Base-by-base conservation (phyloP, 2,113 vertebrate genomes). In the Burhinus bistriatus region DNA sequence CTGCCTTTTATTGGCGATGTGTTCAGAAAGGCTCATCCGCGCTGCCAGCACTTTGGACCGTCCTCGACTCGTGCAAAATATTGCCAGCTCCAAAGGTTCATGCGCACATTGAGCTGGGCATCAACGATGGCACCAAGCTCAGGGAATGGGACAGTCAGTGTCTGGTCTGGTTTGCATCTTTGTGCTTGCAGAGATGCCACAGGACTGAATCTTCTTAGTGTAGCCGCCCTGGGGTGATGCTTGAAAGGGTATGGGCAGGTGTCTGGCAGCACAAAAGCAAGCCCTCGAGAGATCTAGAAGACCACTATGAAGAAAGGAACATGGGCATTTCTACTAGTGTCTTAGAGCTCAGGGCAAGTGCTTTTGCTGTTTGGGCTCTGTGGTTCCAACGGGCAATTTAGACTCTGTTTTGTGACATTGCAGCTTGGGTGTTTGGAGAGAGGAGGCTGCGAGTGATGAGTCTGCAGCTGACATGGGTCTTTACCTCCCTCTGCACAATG, bases 161-260 rank as follows among this genome's bases (percentile, higher is more conserved):
- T 14, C 66, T 68, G 47, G 17, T 44, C 45, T 73, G 59, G 3
- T 76, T 78, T 84, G 34, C n/a, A 64, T 2, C 38, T 61, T 32
- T 30, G n/a, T 66, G 52, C 52, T 47, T 38, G 45, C 54, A 36
- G 42, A 0, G 2, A 8, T 55, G n/a, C 11, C 34, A 22, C 1
- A 1, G 49, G 34, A 70, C 20, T 17, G 5, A 61, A n/a, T 5
- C 23, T 55, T 55, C 75, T 32, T 36, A 10, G 44, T 8, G 42
- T 11, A 40, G 70, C n/a, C 44, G 38, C 26, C 54, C 45, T 20
- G 20, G 36, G 26, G 19, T 22, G 30, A 36, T 38, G 54, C 65
- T 91, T 12, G 5, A 26, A 77, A 51, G n/a, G 45, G 18, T 21
- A 6, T 0, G 3, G 61, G 55, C 12, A 55, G 68, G 12, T 16